phyloP scores from a whole-genome alignment of 2,888 invertebrate species.

The Leucophora obtusa region DNA sequence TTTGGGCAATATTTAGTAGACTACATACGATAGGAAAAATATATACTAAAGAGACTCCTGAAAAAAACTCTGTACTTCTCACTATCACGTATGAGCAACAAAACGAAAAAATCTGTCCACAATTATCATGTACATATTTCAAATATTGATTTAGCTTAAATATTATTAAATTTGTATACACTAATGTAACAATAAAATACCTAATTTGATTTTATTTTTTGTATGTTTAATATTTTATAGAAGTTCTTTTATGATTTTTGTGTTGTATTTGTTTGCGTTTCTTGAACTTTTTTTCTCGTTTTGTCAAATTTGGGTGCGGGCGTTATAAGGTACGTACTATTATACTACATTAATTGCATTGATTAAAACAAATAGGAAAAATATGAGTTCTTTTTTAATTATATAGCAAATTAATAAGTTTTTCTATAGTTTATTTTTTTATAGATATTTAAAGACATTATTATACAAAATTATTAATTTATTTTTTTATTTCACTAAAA shows the following conservation, averaged over 20 bases:
- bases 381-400: neutral
- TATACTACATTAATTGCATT: conserved; percentile 19
- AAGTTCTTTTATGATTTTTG: neutral
- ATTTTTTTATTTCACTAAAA: conserved; percentile 3
- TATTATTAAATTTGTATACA: neutral
- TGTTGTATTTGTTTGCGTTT: conserved; percentile 53
- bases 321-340: conserved; percentile 21
- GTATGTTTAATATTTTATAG: neutral
- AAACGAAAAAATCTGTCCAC: no score
- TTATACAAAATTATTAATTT: conserved; percentile 24
- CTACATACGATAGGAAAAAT: no score
- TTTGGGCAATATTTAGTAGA: no score
- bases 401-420: neutral
- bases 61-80: no score
- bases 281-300: conserved; percentile 57
- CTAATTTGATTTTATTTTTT: neutral
- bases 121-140: neutral
- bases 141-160: conserved; percentile 2
- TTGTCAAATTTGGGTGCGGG: conserved; percentile 53
- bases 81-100: no score
- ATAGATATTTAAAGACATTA: neutral
- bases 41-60: no score
- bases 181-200: neutral
- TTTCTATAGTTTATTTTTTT: neutral
- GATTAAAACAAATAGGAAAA: conserved; percentile 4